These are phyloP conservation scores for Scaptomyza montana DNA, from an alignment of 1,140 invertebrate species.

Conservation along the genomic window DNA sequence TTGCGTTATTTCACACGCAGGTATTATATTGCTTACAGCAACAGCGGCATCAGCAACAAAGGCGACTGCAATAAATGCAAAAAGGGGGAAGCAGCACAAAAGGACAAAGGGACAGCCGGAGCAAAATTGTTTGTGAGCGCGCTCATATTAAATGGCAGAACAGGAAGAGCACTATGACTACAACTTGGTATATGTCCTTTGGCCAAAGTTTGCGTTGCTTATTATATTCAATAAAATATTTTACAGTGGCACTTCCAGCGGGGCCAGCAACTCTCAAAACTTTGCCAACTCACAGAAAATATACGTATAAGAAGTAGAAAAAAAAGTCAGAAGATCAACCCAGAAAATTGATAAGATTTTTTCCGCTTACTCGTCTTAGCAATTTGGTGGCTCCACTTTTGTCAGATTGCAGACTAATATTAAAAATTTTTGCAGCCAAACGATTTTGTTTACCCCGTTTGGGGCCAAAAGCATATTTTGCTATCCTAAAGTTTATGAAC, in stretches of 20 bases:
- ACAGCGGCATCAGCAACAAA: slow-evolving; percentile 43
- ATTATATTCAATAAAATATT: slow-evolving; percentile 82
- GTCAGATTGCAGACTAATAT: slow-evolving; percentile 49
- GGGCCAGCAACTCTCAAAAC: slow-evolving; percentile 44
- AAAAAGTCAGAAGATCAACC: neutral
- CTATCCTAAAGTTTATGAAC: slow-evolving; percentile 21
- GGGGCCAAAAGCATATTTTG: slow-evolving; percentile 24
- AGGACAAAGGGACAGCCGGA: neutral
- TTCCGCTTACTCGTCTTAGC: slow-evolving; percentile 37
- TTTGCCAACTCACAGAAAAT: slow-evolving; percentile 31
- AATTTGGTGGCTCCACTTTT: slow-evolving; percentile 36
- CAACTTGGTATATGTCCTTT: slow-evolving; percentile 65
- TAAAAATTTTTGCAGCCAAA: slow-evolving; percentile 47
- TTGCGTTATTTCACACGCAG: slow-evolving; percentile 80
- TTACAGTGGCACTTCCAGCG: slow-evolving; percentile 75
- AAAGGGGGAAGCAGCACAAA: neutral
- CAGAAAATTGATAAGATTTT: slow-evolving; percentile 48
- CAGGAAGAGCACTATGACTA: slow-evolving; percentile 17
- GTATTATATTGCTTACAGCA: slow-evolving; percentile 71
- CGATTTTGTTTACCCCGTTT: slow-evolving; percentile 48
- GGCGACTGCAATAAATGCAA: slow-evolving; percentile 70
- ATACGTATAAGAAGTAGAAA: neutral
- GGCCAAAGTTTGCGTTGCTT: slow-evolving; percentile 69
- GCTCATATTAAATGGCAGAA: slow-evolving; percentile 74
- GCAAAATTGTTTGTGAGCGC: slow-evolving; percentile 60